Evolutionary conservation across 1,140 invertebrate genomes (phyloP).

Genomic region (Heliconius hermathena): DNA sequence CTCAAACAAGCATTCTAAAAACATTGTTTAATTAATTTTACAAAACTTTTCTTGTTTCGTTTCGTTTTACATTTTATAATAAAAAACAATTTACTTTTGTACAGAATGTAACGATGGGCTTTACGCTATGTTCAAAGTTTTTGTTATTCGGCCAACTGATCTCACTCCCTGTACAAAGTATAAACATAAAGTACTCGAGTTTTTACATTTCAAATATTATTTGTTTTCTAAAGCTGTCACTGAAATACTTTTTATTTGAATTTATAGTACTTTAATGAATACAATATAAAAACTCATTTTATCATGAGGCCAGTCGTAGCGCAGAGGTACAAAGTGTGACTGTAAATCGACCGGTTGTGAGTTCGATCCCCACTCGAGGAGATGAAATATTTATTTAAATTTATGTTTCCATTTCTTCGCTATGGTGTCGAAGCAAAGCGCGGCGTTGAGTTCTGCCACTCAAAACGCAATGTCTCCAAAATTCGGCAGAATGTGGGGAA

Average conservation of each 20-base stretch:
- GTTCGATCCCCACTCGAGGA: too few species aligned
- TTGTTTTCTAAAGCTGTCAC: not conserved
- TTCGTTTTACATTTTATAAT: not conserved
- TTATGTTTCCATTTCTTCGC: too few species aligned
- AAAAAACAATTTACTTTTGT: not conserved
- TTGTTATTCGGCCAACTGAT: constrained; percentile 1
- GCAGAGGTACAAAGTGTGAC: too few species aligned
- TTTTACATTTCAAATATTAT: not conserved
- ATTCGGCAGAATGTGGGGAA: too few species aligned
- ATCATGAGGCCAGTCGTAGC: too few species aligned
- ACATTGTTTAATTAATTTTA: not conserved
- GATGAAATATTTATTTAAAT: too few species aligned
- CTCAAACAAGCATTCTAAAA: not conserved
- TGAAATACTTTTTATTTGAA: not conserved
- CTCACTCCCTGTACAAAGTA: not conserved
- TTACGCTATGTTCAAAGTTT: not conserved
- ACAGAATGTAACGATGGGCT: not conserved
- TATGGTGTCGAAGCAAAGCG: too few species aligned
- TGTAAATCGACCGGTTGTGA: too few species aligned
- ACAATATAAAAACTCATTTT: not conserved
- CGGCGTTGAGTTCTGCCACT: too few species aligned
- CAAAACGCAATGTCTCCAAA: too few species aligned
- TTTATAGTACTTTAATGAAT: constrained; percentile 1
- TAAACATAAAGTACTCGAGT: constrained; percentile 2
- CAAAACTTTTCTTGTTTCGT: not conserved